A percentile compares a stretch with the other conserved stretches of the same genome.
Evolutionary conservation across 2,113 vertebrate species (phyloP).

Genomic region (Loxodonta africana): DNA sequence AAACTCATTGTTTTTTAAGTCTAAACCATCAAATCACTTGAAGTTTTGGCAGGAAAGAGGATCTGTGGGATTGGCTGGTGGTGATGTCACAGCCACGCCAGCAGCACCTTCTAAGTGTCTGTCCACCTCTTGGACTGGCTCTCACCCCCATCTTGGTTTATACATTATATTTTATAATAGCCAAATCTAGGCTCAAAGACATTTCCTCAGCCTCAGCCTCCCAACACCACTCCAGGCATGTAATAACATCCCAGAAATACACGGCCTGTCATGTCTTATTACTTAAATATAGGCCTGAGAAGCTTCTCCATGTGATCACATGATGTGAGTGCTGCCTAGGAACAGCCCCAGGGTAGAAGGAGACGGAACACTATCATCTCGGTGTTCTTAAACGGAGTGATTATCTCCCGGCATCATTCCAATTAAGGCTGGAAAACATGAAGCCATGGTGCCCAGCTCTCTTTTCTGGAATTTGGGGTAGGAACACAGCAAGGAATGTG

Average conservation of each 20-base stretch:
- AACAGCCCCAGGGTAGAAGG: not conserved
- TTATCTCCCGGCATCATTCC: not conserved
- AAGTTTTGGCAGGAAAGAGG: not conserved
- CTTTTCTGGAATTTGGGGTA: not conserved
- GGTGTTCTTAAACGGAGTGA: not conserved
- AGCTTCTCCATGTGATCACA: not conserved
- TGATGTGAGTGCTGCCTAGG: not conserved
- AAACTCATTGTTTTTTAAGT: not conserved
- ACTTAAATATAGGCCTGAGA: slow-evolving; percentile 69
- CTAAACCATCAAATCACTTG: slow-evolving; percentile 9
- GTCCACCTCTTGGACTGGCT: not conserved
- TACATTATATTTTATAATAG: slow-evolving; percentile 52
- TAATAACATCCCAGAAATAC: slow-evolving; percentile 68
- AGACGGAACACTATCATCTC: not conserved
- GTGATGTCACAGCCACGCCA: slow-evolving; percentile 16
- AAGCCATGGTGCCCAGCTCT: not conserved
- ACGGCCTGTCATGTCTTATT: slow-evolving; percentile 67
- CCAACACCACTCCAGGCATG: slow-evolving; percentile 4
- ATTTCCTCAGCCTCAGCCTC: slow-evolving; percentile 40
- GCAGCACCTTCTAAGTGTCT: not conserved
- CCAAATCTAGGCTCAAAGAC: not conserved
- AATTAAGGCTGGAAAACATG: slow-evolving; percentile 3
- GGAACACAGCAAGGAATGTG: not conserved
- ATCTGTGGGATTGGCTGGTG: not conserved
- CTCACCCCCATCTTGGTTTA: not conserved